Percentiles rank a stretch among this genome's conserved stretches.
Conservation (phyloP, 2,888 invertebrate genomes). For the Mythimna pallens region DNA sequence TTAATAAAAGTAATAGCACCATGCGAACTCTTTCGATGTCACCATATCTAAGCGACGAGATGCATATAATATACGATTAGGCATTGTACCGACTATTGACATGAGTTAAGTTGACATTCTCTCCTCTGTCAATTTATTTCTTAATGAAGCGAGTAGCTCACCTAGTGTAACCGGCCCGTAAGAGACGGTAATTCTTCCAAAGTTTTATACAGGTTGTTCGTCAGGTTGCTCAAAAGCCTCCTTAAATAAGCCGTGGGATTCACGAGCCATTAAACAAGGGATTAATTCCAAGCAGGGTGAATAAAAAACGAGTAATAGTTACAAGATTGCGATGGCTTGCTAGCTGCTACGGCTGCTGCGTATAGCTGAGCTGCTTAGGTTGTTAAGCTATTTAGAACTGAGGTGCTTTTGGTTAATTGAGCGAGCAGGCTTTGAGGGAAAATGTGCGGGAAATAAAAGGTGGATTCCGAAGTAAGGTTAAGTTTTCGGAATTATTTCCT, state of each 20-base stretch:
- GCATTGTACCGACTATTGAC: background rate
- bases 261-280: constrained; percentile 77
- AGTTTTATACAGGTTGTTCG: constrained; percentile 74
- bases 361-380: constrained; percentile 20
- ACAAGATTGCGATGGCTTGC: constrained; percentile 44
- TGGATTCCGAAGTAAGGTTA: background rate
- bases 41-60: too few species aligned
- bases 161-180: background rate
- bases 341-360: constrained; percentile 4
- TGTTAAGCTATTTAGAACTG: constrained; percentile 31
- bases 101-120: background rate
- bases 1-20: too few species aligned
- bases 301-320: constrained; percentile 74
- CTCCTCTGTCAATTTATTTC: background rate
- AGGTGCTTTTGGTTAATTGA: constrained; percentile 28
- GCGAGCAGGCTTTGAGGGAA: background rate
- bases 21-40: too few species aligned
- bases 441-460: background rate
- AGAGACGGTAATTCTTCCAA: constrained; percentile 64
- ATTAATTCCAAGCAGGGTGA: constrained; percentile 72
- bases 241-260: constrained; percentile 70
- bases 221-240: constrained; percentile 71
- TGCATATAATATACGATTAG: background rate
- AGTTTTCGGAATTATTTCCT: background rate
- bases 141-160: background rate